These are phyloP conservation scores for Parazoanthus atlanticus DNA, from an alignment of 92 coral and sea anemone genomes.

Conservation along the genomic window DNA sequence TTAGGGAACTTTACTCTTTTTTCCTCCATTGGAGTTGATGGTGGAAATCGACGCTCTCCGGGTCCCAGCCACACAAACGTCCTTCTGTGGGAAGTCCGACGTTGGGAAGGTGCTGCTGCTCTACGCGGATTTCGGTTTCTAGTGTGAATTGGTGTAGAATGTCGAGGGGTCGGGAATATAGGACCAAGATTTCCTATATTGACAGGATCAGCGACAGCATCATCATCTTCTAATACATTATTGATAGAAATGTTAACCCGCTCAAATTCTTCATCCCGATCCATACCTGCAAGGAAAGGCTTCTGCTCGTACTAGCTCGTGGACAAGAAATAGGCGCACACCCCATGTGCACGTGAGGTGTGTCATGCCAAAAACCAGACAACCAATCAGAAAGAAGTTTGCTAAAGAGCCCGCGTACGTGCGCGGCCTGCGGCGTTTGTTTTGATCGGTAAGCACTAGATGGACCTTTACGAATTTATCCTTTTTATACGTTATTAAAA, in stretches of 20 bases:
- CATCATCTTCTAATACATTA: background rate
- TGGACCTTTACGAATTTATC: no score
- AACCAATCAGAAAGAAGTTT: no score
- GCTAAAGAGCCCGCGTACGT: no score
- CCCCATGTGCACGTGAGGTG: no score
- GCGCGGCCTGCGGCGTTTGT: no score
- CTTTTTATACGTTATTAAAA: no score
- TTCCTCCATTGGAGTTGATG: background rate
- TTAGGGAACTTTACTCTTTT: background rate
- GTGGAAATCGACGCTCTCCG: background rate
- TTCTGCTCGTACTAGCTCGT: no score
- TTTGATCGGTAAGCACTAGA: no score
- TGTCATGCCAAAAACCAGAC: no score
- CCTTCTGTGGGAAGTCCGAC: background rate
- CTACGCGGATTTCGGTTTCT: background rate
- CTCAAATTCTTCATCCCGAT: background rate
- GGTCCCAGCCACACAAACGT: background rate
- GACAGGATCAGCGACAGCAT: background rate
- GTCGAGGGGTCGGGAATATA: background rate
- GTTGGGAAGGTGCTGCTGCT: background rate
- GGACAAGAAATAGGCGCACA: no score
- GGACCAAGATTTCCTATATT: background rate
- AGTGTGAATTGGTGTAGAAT: background rate
- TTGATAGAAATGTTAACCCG: background rate
- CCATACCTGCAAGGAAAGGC: background rate